A percentile compares a stretch with the other conserved stretches of the same genome.
These are phyloP conservation scores for Tipula vernalis DNA, from an alignment of 2,888 invertebrate species.

Conservation along the genomic window DNA sequence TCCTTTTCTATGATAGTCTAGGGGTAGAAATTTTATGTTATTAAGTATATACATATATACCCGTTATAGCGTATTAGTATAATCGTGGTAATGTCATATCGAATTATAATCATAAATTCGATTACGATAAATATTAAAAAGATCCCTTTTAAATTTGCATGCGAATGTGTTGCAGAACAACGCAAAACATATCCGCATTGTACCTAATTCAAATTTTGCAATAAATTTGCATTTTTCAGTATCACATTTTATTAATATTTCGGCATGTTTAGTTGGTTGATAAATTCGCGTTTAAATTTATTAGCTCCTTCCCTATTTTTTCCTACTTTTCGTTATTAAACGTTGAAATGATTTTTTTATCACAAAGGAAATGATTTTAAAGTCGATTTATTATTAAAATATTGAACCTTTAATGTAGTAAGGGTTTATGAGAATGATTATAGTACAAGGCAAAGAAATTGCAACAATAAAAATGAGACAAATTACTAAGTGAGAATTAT, in stretches of 20 bases:
- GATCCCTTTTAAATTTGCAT: background rate
- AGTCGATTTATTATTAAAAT: background rate
- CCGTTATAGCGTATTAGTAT: background rate
- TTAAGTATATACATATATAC: background rate
- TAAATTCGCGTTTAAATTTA: background rate
- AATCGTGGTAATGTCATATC: background rate
- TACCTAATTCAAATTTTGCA: background rate
- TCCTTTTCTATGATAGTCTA: no score
- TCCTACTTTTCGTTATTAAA: background rate
- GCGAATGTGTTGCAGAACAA: background rate
- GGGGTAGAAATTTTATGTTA: background rate
- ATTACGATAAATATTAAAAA: background rate
- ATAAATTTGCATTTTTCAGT: background rate
- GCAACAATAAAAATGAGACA: background rate
- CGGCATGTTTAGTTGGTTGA: background rate
- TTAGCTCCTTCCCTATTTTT: background rate
- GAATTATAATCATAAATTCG: background rate
- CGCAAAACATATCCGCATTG: background rate
- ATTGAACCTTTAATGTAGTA: no score
- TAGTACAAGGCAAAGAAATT: no score
- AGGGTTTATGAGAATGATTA: no score
- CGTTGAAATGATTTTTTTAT: background rate
- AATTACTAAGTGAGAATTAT: background rate
- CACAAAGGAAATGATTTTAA: background rate
- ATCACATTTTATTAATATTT: background rate